Conservation (phyloP, 2,797 vertebrate genomes). For the Lagorchestes hirsutus region DNA sequence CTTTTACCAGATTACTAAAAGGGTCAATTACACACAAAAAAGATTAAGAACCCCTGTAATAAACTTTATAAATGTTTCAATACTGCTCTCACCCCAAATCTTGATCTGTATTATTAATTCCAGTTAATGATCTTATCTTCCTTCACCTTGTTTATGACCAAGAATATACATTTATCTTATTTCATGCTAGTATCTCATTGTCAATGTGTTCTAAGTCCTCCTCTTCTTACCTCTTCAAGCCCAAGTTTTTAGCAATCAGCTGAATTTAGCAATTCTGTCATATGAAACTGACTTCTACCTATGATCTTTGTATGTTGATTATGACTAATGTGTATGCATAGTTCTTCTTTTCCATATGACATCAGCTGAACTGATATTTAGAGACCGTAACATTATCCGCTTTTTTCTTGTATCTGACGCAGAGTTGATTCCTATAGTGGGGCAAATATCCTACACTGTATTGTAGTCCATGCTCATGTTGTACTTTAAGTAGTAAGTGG, state of each 20-base stretch:
- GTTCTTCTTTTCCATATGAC: slow-evolving; percentile 20
- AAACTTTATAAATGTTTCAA: not conserved
- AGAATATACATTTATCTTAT: not conserved
- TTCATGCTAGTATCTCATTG: not conserved
- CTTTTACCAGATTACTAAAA: not conserved
- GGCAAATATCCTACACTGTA: not conserved
- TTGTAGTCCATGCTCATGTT: not conserved
- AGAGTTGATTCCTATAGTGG: not conserved
- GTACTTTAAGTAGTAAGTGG: not conserved
- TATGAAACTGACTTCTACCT: slow-evolving; percentile 42
- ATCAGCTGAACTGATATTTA: not conserved
- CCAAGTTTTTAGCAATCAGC: slow-evolving; percentile 18
- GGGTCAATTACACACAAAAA: not conserved
- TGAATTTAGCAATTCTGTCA: slow-evolving; percentile 10
- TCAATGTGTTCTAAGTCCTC: not conserved
- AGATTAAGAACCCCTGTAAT: not conserved
- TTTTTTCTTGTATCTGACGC: not conserved
- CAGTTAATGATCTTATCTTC: not conserved
- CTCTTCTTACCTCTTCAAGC: not conserved
- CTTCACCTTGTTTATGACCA: slow-evolving; percentile 36
- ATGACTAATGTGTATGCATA: slow-evolving; percentile 61
- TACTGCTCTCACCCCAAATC: not conserved
- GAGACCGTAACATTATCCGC: not conserved
- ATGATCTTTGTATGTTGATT: slow-evolving; percentile 39
- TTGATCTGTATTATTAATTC: not conserved